Base-by-base conservation (phyloP, 2,888 invertebrate species). In the Cremastobaeus sp. region DNA sequence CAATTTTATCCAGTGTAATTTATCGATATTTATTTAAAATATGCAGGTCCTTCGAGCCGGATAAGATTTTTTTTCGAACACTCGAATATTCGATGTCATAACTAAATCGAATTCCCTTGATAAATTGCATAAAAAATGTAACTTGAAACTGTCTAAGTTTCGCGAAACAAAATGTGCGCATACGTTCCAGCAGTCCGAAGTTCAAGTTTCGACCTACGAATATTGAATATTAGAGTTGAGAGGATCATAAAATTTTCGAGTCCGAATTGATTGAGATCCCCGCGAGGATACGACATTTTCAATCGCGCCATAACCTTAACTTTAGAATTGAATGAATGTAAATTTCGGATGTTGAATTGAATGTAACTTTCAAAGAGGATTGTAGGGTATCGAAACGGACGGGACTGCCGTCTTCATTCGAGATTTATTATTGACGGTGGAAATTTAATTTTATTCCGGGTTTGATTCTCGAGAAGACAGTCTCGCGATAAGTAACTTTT, bases 401-500 rank as follows among this genome's bases (percentile, higher is more conserved):
- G 28, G 32, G 43, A 59, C 52, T 60, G 18, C 34, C 41, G 32
- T 8, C 12, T 18, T 9, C 4, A 8, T 45, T 28, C 32, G 34
- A 60, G 60, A 60, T 60, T 69, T 60, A 60, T 69, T 54, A 69
- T 69, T 60, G 60, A 60, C 54, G 54, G 60, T 14, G 25, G 35
- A 60, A 69, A 60, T 69, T 60, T 54, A 37, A 69, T 69, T 69
- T 69, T 17, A n/a, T 25, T 48, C 14, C 12, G 39, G 34, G 35
- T 45, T 65, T 25, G 21, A 34, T 52, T 52, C 50, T 9, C 18
- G 1, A 6, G n/a, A 8, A 28, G 18, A 12, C 28, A 41, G 6
- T 20, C 62, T 43, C 35, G 43, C 20, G 41, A 25, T 62, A 62
- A 50, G 35, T 35, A 43, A 64, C 50, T 54, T 35, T 45, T 32